Evolutionary conservation across 2,888 invertebrate genomes (phyloP).

Genomic region (Camponotus fellah): DNA sequence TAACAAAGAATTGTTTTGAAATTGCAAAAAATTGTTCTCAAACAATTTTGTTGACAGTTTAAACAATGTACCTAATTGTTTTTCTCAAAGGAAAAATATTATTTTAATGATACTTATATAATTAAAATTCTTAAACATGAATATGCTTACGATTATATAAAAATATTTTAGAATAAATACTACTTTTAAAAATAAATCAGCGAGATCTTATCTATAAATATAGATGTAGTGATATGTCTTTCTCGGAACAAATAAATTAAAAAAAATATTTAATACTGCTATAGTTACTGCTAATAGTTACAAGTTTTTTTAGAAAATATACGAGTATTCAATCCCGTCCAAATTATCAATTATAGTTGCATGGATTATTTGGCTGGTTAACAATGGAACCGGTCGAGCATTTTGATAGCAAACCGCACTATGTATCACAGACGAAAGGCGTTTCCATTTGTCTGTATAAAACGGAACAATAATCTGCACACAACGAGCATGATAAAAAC

Average conservation of each 20-base stretch:
- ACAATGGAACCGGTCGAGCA: constrained; percentile 36
- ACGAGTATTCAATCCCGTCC: not conserved
- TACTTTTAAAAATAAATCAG: no score
- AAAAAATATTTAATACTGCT: no score
- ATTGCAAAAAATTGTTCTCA: not conserved
- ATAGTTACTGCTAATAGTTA: no score
- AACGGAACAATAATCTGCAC: constrained; percentile 25
- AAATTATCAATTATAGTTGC: constrained; percentile 35
- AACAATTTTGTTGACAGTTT: not conserved
- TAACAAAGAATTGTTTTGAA: not conserved
- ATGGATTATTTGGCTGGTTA: constrained; percentile 18
- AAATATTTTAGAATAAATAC: no score
- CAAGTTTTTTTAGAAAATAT: no score
- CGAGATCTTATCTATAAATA: no score
- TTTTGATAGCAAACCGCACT: constrained; percentile 27
- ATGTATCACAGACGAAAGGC: constrained; percentile 24
- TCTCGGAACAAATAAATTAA: no score
- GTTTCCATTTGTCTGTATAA: constrained; percentile 41
- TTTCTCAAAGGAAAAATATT: not conserved
- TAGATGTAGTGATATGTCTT: no score
- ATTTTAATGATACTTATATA: not conserved
- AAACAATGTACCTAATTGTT: not conserved
- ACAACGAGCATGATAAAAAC: constrained; percentile 16
- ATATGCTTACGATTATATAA: constrained; percentile 32
- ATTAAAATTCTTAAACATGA: constrained; percentile 4